Base-by-base conservation (phyloP, 2,888 invertebrate genomes). In the Anaspis maculata region DNA sequence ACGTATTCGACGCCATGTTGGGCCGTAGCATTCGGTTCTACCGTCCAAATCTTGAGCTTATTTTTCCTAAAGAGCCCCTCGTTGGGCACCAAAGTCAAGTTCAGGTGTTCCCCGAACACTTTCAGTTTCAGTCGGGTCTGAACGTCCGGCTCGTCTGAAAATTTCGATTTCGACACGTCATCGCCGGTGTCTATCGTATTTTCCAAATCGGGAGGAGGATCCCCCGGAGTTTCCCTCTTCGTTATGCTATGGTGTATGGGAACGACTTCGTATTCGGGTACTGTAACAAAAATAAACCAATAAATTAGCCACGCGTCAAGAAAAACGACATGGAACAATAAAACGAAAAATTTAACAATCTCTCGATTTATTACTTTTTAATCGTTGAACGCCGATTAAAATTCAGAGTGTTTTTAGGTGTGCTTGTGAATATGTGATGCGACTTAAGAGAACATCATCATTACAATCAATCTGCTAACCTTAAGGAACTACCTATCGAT, bases 181-280 rank as follows among this genome's bases (percentile, higher is more conserved):
- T 43, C 49, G 44, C 39, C 46, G 21, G 16, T 5, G 16, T 69
- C 69, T 61, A 70, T 70, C 3, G 35, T 15, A 15, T 52, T 56
- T 29, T 48, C 45, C 11, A 34, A 30, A 22, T 45, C 41, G 19
- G 37, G 27, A 9, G 6, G n/a, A 5, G 6, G 9, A 6, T 44
- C 41, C n/a, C n/a, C n/a, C 12, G 27, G 11, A 16, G 34, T 15
- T n/a, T 25, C n/a, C 1, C 32, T 14, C n/a, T 31, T 30, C 9
- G 15, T 37, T 3, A 24, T 5, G 7, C 19, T 27, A 63, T 83
- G 84, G 35, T 76, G 71, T 44, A 90, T 72, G 46, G 81, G 78
- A 32, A 90, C 77, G 51, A 89, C 71, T 69, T 90, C 85, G 67
- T 91, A 91, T 49, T 81, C 73, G 43, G 91, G 91, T 54, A 91